Evolutionary conservation across 1,140 invertebrate genomes (phyloP), one percentile per base, ranked within the genome.

Genomic region (Hormaphis cornu): DNA sequence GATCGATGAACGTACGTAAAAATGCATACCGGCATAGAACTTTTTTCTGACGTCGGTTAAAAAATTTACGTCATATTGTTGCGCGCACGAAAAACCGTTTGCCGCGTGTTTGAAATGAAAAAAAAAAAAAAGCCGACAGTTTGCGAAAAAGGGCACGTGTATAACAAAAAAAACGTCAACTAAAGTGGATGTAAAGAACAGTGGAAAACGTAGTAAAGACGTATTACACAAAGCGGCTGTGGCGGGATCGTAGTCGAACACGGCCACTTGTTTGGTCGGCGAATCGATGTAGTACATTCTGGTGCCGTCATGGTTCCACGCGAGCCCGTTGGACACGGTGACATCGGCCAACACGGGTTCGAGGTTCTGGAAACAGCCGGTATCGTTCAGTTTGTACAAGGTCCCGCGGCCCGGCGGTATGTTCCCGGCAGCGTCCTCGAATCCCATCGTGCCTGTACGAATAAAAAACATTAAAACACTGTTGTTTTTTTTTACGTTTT

Each of bases 211-310:
- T n/a, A n/a, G n/a, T n/a, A n/a, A 10, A 9, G 30, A 75, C n/a
- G 73, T 83, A 85, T 83, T 78, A 88, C 87, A 79, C 40, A 86
- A 83, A 16, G 82, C 79, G 22, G 88, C 89, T 6, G 79, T 83
- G 3, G 81, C 77, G 9, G 86, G 79, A 73, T 93, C 83, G 73
- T 86, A 94, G 75, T 93, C 86, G 74, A 88, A 93, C 33, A 82
- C 82, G 44, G 84, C 82, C 30, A 91, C 81, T 74, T 84, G 80
- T 53, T 78, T 79, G 8, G 86, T 86, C 12, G 83, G 81, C 2
- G 87, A 84, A 75, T 91, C 89, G 2, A 89, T 88, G 75, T 87
- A 91, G 76, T 88, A 92, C 78, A 91, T 85, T 28, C 83, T 85
- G 26, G 83, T 83, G 69, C 85, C 83, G 48, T 85, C 81, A 7